Conservation (phyloP, 2,113 vertebrate genomes). For the Phasianus colchicus region DNA sequence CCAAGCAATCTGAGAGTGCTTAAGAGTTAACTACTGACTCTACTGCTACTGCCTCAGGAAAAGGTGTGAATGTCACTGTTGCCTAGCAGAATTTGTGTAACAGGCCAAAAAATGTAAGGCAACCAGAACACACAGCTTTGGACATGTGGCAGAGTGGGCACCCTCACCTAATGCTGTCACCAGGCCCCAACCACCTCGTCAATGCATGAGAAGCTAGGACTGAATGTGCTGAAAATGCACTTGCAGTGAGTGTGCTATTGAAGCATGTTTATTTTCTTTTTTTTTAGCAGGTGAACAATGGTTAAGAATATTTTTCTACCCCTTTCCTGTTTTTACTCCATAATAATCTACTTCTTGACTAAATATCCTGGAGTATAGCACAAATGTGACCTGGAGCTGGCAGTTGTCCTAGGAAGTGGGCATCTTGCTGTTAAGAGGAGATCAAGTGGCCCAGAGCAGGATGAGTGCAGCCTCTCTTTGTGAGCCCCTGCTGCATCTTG, state of each 20-base stretch:
- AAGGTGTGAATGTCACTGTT: background rate
- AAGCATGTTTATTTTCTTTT: background rate
- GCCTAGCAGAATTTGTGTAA: background rate
- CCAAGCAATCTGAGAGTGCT: background rate
- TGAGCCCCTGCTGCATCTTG: slow-evolving; percentile 59
- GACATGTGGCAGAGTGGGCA: accelerated
- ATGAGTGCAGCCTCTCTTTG: too few relatives aligned
- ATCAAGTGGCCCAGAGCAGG: background rate
- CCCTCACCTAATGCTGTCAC: background rate
- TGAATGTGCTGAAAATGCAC: background rate
- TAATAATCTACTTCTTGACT: background rate
- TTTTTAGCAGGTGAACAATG: background rate
- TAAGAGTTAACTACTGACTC: background rate
- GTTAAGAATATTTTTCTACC: background rate
- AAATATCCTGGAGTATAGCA: background rate
- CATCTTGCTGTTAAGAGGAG: background rate
- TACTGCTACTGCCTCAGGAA: background rate
- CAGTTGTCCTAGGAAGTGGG: background rate
- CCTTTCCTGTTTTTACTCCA: background rate
- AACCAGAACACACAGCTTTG: background rate
- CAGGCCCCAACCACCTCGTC: background rate
- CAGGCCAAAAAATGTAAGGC: background rate
- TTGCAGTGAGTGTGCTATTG: background rate
- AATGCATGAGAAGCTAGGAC: background rate
- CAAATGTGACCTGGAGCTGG: background rate